Base-by-base conservation (phyloP, 2,797 vertebrate species). In the Vipera ursinii region DNA sequence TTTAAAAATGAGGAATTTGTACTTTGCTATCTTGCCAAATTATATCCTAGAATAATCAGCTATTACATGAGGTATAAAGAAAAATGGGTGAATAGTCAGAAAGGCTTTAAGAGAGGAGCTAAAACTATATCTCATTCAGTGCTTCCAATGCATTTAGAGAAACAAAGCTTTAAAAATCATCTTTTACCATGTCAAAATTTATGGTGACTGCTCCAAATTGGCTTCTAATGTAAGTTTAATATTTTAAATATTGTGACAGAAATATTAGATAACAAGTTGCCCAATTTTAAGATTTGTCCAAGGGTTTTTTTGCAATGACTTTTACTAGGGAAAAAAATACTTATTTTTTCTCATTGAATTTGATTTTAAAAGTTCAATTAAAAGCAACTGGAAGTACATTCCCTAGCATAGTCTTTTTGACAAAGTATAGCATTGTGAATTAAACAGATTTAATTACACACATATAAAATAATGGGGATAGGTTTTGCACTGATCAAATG, bases 1-100 rank as follows among this genome's bases (percentile, higher is more conserved):
- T 91, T 78, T 88, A 48, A 93, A 93, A 91, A 69, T 48, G 69
- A 48, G 13, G 85, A 91, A 89, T 91, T 53, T 91, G 3, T 63
- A 91, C 65, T 85, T 55, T 88, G 57, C 87, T 60, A 85, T 93
- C 57, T 85, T 92, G 60, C 63, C 90, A 91, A 73, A 51, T 91
- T 56, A 44, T 32, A 91, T 88, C 65, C n/a, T 51, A 88, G 44
- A 63, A 93, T 56, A 51, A 93, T 24, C n/a, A 28, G 28, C 13
- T 38, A 78, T n/a, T 82, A 26, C 48, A 55, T 2, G 86, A 88
- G n/a, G 38, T 28, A 61, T 26, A 89, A 73, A 48, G n/a, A 51
- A 38, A 57, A 73, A 12, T 53, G 13, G 20, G 8, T 53, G 28
- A 91, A n/a, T 7, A 91, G 26, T 15, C 65, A 88, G 17, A 65